Conservation (phyloP, 2,113 vertebrate genomes). For the Otus sunia region DNA sequence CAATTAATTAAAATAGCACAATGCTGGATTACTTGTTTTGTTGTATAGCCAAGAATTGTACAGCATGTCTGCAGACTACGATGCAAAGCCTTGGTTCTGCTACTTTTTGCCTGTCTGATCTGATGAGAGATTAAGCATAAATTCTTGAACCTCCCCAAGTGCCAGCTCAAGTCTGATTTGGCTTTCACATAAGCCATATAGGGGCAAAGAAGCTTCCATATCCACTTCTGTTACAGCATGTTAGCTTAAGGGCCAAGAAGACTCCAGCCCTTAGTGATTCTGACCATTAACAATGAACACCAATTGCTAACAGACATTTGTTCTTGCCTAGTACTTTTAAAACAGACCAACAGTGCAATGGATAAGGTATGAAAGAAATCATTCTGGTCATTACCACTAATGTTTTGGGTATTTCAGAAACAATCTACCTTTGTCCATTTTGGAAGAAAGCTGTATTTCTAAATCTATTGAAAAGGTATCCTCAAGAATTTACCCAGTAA, state of each 20-base stretch:
- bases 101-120: not conserved
- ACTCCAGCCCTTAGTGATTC: not conserved
- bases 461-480: not conserved
- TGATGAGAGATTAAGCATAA: not conserved
- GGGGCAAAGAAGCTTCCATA: not conserved
- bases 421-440: not conserved
- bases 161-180: not conserved
- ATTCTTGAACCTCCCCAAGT: not conserved
- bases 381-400: not conserved
- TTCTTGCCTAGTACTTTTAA: not conserved
- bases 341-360: not conserved
- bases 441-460: not conserved
- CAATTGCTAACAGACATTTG: not conserved
- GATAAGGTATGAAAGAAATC: not conserved
- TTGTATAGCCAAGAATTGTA: not conserved
- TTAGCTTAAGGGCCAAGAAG: not conserved
- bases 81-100: not conserved
- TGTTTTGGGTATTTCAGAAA: not conserved
- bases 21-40: not conserved
- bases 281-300: not conserved
- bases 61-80: not conserved
- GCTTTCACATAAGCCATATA: not conserved
- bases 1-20: not conserved
- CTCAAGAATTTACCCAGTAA: constrained; percentile 80
- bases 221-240: not conserved